These are phyloP conservation scores for Harpegnathos saltator DNA, from an alignment of 1,140 invertebrate genomes.

Conservation along the genomic window DNA sequence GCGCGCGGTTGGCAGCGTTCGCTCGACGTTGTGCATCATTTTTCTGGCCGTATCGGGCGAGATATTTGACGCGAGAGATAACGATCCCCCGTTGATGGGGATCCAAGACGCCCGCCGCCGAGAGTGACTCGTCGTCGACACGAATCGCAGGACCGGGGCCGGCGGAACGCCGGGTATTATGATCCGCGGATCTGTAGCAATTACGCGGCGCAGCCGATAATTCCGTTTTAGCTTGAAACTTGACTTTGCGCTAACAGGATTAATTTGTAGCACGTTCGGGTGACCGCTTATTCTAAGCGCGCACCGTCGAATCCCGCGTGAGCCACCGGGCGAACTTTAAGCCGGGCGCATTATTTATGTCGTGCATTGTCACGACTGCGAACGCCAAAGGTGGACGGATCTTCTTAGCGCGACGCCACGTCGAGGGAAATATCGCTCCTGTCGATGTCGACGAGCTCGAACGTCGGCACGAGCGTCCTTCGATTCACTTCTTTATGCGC, in stretches of 20 bases:
- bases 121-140: too few species aligned
- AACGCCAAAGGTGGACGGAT: too few species aligned
- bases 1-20: neutral
- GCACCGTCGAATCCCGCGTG: slow-evolving; percentile 40
- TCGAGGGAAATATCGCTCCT: too few species aligned
- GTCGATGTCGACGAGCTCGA: too few species aligned
- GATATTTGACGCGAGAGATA: neutral
- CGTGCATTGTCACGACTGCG: too few species aligned
- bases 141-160: too few species aligned
- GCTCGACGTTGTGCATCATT: neutral
- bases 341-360: too few species aligned
- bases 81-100: neutral
- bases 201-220: slow-evolving; percentile 45
- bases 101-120: neutral
- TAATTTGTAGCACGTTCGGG: slow-evolving; percentile 51
- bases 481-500: too few species aligned
- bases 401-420: too few species aligned
- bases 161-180: slow-evolving; percentile 23
- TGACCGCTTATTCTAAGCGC: slow-evolving; percentile 68
- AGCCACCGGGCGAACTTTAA: too few species aligned
- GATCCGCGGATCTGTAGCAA: slow-evolving; percentile 39
- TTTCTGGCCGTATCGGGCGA: neutral
- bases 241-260: slow-evolving; percentile 54
- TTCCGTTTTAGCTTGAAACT: slow-evolving; percentile 56
- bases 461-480: too few species aligned